Conservation (phyloP, 2,888 invertebrate species). For the Carterocephalus palaemon region DNA sequence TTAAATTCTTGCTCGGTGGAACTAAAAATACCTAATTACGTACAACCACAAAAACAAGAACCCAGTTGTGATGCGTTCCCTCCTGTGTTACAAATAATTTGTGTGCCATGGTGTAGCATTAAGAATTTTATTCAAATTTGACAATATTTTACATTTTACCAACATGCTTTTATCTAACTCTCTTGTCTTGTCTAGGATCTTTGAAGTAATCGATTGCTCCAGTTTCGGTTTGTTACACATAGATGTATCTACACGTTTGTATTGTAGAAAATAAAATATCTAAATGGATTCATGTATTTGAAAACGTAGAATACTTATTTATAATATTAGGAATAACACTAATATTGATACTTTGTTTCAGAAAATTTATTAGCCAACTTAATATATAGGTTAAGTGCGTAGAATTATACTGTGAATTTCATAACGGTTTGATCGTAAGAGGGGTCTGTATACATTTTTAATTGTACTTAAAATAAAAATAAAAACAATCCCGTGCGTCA, state of each 20-base stretch:
- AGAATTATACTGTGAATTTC: slow-evolving; percentile 52
- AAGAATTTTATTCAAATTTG: slow-evolving; percentile 66
- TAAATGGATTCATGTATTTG: slow-evolving; percentile 33
- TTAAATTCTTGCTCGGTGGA: slow-evolving; percentile 11
- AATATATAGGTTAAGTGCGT: slow-evolving; percentile 59
- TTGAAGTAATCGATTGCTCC: slow-evolving; percentile 10
- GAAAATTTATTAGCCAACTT: slow-evolving; percentile 70
- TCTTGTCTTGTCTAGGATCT: no score
- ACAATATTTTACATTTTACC: slow-evolving; percentile 68
- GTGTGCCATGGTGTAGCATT: slow-evolving; percentile 72
- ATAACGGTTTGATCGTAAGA: slow-evolving; percentile 38
- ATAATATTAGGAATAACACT: slow-evolving; percentile 34
- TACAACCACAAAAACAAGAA: slow-evolving; percentile 31
- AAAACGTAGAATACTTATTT: slow-evolving; percentile 39
- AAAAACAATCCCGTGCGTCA: slow-evolving; percentile 33
- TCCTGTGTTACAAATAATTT: slow-evolving; percentile 75
- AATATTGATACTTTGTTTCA: slow-evolving; percentile 61
- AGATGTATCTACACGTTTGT: slow-evolving; percentile 22
- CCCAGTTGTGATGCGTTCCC: slow-evolving; percentile 75
- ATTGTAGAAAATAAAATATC: slow-evolving; percentile 25
- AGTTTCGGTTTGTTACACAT: slow-evolving; percentile 22
- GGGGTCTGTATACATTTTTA: slow-evolving; percentile 39
- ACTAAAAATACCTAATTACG: slow-evolving; percentile 5
- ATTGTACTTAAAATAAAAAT: slow-evolving; percentile 62
- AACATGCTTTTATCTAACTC: slow-evolving; percentile 24